Evolutionary conservation across 2,797 vertebrate species (phyloP).

Genomic region (Mormyrops boulengeri): DNA sequence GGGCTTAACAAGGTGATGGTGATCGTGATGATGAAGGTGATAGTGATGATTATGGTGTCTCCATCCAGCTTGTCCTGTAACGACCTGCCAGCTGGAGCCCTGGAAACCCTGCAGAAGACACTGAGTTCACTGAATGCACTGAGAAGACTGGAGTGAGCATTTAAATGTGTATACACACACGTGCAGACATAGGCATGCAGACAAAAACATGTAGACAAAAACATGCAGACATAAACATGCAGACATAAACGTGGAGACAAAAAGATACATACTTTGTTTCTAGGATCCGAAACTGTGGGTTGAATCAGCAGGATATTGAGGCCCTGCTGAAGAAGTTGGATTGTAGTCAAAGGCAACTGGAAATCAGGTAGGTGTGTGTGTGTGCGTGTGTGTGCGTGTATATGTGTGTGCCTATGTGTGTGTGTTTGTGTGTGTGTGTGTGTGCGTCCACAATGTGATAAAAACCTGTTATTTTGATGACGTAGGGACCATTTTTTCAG

Average conservation of each 20-base stretch:
- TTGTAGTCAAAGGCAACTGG: slow-evolving; percentile 31
- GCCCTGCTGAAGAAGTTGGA: slow-evolving; percentile 41
- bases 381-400: slow-evolving; percentile 29
- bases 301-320: slow-evolving; percentile 37
- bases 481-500: no score
- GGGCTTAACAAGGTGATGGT: not conserved
- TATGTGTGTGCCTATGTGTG: not conserved
- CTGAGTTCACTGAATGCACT: slow-evolving; percentile 25
- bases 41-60: not conserved
- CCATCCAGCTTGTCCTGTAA: slow-evolving; percentile 35
- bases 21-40: not conserved
- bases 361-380: slow-evolving; percentile 59
- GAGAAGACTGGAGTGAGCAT: slow-evolving; percentile 25
- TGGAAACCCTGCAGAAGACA: slow-evolving; percentile 23
- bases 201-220: not conserved
- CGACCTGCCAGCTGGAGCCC: slow-evolving; percentile 26
- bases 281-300: slow-evolving; percentile 52
- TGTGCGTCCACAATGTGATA: not conserved
- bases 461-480: not conserved
- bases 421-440: not conserved
- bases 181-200: not conserved
- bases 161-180: not conserved
- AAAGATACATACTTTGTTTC: not conserved
- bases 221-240: not conserved
- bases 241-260: not conserved